Conservation (phyloP, 37 sponge, comb jelly and placozoan species). For the Halichondria panicea region DNA sequence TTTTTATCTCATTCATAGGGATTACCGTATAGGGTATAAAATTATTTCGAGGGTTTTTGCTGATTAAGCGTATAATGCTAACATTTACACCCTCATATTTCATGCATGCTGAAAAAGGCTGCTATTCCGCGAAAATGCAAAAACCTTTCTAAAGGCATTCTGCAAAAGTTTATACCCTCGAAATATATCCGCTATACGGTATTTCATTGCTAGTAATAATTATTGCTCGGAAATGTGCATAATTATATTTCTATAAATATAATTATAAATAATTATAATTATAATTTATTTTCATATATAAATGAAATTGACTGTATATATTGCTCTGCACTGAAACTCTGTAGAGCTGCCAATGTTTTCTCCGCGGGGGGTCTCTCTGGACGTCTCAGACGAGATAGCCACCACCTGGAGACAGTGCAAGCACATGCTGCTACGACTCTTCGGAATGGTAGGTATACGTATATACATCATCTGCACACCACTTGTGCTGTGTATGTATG, state of each 20-base stretch:
- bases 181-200: neutral
- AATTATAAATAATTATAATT: neutral
- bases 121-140: too few species aligned
- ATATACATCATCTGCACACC: too few species aligned
- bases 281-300: neutral
- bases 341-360: conserved; percentile 21
- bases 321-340: too few species aligned
- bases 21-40: too few species aligned
- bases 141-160: too few species aligned
- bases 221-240: neutral
- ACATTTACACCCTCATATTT: too few species aligned
- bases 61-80: too few species aligned
- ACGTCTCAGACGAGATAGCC: conserved; percentile 54
- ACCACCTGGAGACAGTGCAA: conserved; percentile 59
- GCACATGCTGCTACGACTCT: conserved; percentile 55
- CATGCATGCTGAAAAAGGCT: too few species aligned
- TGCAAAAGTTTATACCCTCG: neutral
- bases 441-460: conserved; percentile 64
- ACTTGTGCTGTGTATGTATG: too few species aligned
- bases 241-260: neutral
- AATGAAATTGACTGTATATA: neutral
- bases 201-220: neutral
- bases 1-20: too few species aligned
- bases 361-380: conserved; percentile 34
- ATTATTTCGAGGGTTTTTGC: too few species aligned